Conservation (phyloP, 2,113 vertebrate genomes). For the Bubalus kerabau region DNA sequence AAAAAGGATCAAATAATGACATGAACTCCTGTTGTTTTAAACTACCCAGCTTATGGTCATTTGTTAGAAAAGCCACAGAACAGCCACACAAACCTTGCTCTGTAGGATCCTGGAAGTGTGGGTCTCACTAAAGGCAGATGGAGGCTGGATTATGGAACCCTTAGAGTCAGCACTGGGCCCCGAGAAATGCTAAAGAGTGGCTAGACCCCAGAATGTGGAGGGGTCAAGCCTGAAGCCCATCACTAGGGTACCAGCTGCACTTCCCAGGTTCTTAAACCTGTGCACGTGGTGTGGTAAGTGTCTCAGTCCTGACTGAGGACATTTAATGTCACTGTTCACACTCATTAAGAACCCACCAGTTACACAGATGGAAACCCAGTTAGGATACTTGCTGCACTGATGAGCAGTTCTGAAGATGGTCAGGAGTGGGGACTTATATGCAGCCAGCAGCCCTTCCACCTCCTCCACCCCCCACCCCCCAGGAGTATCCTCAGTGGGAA, state of each 20-base stretch:
- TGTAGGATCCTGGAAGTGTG: not conserved
- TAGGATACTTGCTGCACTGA: not conserved
- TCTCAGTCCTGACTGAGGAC: not conserved
- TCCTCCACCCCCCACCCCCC: too few relatives aligned
- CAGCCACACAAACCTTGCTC: not conserved
- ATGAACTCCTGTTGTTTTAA: not conserved
- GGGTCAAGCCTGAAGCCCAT: not conserved
- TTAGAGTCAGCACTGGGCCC: not conserved
- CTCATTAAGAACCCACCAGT: not conserved
- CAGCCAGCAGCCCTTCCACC: not conserved
- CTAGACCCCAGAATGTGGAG: not conserved
- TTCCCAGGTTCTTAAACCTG: not conserved
- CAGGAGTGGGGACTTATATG: not conserved
- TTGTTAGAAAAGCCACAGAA: not conserved
- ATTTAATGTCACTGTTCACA: not conserved
- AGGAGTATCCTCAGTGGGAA: not conserved
- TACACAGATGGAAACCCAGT: not conserved
- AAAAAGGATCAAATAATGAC: not conserved
- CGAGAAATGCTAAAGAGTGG: not conserved
- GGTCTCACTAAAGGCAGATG: not conserved
- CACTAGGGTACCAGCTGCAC: not conserved
- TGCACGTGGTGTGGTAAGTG: not conserved
- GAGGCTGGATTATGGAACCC: not conserved
- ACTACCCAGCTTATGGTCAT: not conserved
- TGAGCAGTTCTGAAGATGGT: not conserved